These are phyloP conservation scores for Galeopterus variegatus DNA, from an alignment of 2,113 vertebrate species.

Conservation along the genomic window DNA sequence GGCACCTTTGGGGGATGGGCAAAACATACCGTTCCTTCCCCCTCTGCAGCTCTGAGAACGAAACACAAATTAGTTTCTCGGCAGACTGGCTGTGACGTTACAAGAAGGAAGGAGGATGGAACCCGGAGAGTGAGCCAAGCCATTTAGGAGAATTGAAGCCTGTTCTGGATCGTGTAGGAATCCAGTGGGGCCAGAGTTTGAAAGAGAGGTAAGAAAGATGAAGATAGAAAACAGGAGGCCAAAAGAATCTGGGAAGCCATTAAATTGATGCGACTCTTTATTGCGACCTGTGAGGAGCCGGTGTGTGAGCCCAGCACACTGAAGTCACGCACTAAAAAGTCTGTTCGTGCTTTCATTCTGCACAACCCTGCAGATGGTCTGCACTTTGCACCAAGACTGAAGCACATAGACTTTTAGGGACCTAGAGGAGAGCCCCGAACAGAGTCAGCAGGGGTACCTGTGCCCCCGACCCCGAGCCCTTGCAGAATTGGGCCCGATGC, in stretches of 20 bases:
- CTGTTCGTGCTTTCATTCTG: not conserved
- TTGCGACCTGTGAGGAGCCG: not conserved
- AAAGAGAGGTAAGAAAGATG: not conserved
- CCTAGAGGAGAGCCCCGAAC: not conserved
- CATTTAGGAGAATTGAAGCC: not conserved
- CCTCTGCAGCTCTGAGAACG: not conserved
- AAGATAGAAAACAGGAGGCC: not conserved
- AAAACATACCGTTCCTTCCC: not conserved
- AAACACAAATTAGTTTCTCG: not conserved
- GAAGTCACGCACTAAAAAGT: not conserved
- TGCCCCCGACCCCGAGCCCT: accelerated
- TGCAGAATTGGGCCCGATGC: no score
- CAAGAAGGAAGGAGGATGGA: not conserved
- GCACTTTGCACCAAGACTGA: not conserved
- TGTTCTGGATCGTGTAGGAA: not conserved
- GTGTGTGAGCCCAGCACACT: not conserved
- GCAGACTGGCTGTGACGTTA: not conserved
- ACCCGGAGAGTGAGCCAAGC: not conserved
- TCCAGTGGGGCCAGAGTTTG: not conserved
- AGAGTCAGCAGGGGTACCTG: not conserved
- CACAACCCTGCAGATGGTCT: accelerated
- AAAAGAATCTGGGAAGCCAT: not conserved
- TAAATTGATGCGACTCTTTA: not conserved
- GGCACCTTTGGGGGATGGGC: not conserved
- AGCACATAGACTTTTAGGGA: no score